A percentile compares a stretch with the other conserved stretches of the same genome.
These are phyloP conservation scores for Pachyrhynchus sulphureomaculatus DNA, from an alignment of 1,140 invertebrate genomes.

Conservation along the genomic window DNA sequence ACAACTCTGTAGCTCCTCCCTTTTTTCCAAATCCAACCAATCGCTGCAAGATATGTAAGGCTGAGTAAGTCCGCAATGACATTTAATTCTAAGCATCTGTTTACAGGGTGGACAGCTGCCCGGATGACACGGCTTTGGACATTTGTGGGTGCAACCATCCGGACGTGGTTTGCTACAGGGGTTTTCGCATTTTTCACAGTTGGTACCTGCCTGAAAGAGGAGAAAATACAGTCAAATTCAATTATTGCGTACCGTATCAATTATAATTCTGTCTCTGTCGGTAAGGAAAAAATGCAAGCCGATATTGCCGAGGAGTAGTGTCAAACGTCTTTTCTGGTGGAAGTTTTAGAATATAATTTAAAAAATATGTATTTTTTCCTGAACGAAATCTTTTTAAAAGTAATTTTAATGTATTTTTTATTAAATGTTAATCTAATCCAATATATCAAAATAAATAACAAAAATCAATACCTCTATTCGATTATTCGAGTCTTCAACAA, in stretches of 20 bases:
- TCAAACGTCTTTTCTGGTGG: no score
- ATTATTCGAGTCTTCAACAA: slow-evolving; percentile 53
- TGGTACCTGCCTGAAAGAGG: slow-evolving; percentile 46
- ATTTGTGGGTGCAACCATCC: slow-evolving; percentile 76
- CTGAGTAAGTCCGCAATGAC: slow-evolving; percentile 77
- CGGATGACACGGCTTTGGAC: slow-evolving; percentile 75
- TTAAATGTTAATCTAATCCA: no score
- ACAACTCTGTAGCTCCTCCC: slow-evolving; percentile 65
- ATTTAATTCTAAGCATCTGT: slow-evolving; percentile 69
- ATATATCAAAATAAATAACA: no score
- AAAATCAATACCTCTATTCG: slow-evolving; percentile 54
- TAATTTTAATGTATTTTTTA: no score
- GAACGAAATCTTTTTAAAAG: no score
- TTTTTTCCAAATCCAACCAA: slow-evolving; percentile 59
- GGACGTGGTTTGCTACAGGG: slow-evolving; percentile 69
- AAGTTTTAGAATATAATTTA: no score
- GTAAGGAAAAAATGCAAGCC: no score
- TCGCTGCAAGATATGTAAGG: slow-evolving; percentile 72
- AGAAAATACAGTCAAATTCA: no score
- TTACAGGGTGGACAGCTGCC: slow-evolving; percentile 69
- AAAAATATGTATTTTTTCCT: no score
- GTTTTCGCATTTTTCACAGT: slow-evolving; percentile 73
- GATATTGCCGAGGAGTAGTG: no score
- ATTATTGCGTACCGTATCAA: no score
- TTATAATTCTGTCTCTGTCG: no score